Percentiles rank a stretch among this genome's conserved stretches.
Conservation (phyloP, 2,888 invertebrate species). For the Plagiodera versicolora region DNA sequence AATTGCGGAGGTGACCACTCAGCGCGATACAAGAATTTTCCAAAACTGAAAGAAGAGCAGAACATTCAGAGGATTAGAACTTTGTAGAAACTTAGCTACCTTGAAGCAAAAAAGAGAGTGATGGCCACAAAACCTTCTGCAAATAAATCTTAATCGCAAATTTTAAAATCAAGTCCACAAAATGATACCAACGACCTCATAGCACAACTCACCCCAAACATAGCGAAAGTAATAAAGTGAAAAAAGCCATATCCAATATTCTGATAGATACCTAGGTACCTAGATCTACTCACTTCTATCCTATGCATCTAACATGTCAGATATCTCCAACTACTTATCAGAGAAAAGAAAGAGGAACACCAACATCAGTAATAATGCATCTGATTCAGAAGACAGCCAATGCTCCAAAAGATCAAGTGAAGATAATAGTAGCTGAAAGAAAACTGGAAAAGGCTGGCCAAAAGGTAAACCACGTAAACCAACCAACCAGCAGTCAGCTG, state of each 20-base stretch:
- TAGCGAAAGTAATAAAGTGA: neutral
- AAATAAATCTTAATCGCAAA: conserved; percentile 5
- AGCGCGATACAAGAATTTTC: neutral
- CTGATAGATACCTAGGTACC: neutral
- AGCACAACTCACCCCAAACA: neutral
- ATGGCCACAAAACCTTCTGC: conserved; percentile 3
- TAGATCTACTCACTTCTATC: neutral
- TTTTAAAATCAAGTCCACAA: neutral
- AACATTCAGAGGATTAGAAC: conserved; percentile 1
- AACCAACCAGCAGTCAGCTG: neutral
- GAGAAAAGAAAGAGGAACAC: neutral
- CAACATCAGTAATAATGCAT: neutral
- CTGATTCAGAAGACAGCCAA: neutral
- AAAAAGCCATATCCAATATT: neutral
- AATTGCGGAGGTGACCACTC: conserved; percentile 4
- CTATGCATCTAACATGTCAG: conserved; percentile 1
- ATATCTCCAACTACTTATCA: neutral
- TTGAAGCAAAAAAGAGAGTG: conserved; percentile 1
- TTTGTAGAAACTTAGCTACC: conserved; percentile 1
- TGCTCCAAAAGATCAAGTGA: neutral
- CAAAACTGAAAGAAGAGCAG: neutral
- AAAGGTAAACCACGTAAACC: conserved; percentile 8
- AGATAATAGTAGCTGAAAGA: neutral
- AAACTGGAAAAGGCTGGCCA: conserved; percentile 8
- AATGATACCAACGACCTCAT: neutral